Base-by-base conservation (phyloP, 2,797 vertebrate species). In the Danio kyathit region DNA sequence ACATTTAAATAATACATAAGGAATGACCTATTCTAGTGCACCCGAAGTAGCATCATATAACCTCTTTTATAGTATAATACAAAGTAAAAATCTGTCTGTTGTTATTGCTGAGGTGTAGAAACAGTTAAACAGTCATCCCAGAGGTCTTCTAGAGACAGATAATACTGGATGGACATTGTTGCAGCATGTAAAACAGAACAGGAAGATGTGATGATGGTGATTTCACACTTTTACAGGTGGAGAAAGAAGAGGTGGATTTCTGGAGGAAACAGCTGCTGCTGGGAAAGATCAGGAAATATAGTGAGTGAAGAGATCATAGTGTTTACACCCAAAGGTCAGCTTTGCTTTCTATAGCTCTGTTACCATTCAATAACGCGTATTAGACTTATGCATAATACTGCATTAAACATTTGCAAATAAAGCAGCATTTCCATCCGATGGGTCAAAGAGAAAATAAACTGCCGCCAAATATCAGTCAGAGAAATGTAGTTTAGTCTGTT, bases 261-360 rank as follows among this genome's bases (percentile, higher is more conserved):
- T 85, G 72, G 67, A 83, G 84, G 81, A 83, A 83, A 82, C 82
- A 86, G 82, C 82, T 86, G 84, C 60, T 73, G 44, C 44, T 40
- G 12, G 29, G 52, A 82, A 16, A 66, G 79, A 81, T 81, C 61
- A 82, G 77, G 80, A 63, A 59, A 66, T 64, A 46, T 43, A 17
- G 16, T 70, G 54, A 78, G 17, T 46, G 16, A 74, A 41, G 21
- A 77, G 79, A 48, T 57, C 14, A 9, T 19, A 19, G 75, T 72
- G 59, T 43, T 4, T 51, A 49, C 38, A 54, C n/a, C 63, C 16
- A 10, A 16, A 48, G 73, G 61, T 43, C 17, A 16, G 40, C 69
- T 67, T 43, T 49, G n/a, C 48, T 70, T 80, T 82, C 19, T 61
- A 73, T 46, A 71, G 79, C 71, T 54, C 2, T 29, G 10, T 49